A percentile compares a stretch with the other conserved stretches of the same genome.
Conservation (phyloP, 1,140 invertebrate genomes). For the Atta colombica region DNA sequence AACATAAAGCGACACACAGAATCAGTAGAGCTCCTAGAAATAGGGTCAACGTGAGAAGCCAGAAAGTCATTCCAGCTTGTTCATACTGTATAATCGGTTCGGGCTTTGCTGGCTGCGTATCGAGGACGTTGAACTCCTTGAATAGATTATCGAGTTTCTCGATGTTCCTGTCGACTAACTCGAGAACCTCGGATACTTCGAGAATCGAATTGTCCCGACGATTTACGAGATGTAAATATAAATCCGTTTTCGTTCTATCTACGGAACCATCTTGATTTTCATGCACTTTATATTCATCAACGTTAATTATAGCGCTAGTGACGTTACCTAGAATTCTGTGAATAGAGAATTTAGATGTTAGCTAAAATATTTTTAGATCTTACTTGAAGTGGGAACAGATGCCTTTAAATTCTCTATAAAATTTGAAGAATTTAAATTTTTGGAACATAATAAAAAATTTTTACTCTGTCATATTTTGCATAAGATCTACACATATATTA, state of each 20-base stretch:
- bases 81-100: conserved; percentile 88
- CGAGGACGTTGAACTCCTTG: conserved; percentile 96
- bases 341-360: conserved; percentile 68
- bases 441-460: too few relatives aligned
- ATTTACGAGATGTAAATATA: conserved; percentile 97
- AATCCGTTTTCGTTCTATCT: conserved; percentile 97
- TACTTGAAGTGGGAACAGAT: too few relatives aligned
- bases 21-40: conserved; percentile 93
- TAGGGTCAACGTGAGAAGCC: conserved; percentile 93
- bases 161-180: conserved; percentile 96
- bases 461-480: too few relatives aligned
- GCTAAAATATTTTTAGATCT: neutral
- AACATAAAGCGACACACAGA: conserved; percentile 92
- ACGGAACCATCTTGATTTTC: conserved; percentile 96
- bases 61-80: conserved; percentile 88
- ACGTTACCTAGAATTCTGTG: conserved; percentile 92
- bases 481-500: too few relatives aligned
- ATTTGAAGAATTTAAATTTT: neutral
- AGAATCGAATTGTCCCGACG: conserved; percentile 96
- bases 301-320: conserved; percentile 96
- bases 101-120: conserved; percentile 93
- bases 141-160: conserved; percentile 95
- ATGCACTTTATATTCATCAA: conserved; percentile 97
- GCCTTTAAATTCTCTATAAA: neutral
- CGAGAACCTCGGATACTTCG: conserved; percentile 94